Conservation (phyloP, 2,888 invertebrate genomes). For the Drosophila vallismaia region DNA sequence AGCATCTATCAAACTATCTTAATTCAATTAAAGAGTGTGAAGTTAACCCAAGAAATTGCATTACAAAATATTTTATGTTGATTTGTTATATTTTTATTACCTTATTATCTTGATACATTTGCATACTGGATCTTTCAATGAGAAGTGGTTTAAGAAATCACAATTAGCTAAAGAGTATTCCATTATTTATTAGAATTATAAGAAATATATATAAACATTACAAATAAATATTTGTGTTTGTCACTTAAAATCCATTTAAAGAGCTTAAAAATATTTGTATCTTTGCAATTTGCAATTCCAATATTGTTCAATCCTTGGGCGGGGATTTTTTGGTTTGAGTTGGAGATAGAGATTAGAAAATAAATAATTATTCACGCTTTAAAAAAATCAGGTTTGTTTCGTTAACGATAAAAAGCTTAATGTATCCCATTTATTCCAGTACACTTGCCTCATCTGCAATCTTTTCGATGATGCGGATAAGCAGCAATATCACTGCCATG, state of each 20-base stretch:
- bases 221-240: not conserved
- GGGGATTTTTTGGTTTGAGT: not conserved
- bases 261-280: not conserved
- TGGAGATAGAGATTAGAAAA: not conserved
- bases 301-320: no score
- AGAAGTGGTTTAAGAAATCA: not conserved
- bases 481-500: conserved; percentile 94
- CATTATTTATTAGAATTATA: not conserved
- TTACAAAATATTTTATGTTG: not conserved
- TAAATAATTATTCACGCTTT: no score
- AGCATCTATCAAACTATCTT: not conserved
- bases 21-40: not conserved
- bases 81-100: not conserved
- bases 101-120: not conserved
- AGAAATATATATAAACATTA: not conserved
- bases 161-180: not conserved
- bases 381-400: no score
- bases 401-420: no score
- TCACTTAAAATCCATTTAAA: not conserved
- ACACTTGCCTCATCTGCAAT: conserved; percentile 94
- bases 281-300: not conserved
- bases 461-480: conserved; percentile 95
- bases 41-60: no score
- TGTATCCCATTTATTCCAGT: conserved; percentile 84
- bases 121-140: not conserved